Evolutionary conservation across 2,888 invertebrate species (phyloP), one percentile per base, ranked within the genome.

Genomic region (Oasisia sp.): DNA sequence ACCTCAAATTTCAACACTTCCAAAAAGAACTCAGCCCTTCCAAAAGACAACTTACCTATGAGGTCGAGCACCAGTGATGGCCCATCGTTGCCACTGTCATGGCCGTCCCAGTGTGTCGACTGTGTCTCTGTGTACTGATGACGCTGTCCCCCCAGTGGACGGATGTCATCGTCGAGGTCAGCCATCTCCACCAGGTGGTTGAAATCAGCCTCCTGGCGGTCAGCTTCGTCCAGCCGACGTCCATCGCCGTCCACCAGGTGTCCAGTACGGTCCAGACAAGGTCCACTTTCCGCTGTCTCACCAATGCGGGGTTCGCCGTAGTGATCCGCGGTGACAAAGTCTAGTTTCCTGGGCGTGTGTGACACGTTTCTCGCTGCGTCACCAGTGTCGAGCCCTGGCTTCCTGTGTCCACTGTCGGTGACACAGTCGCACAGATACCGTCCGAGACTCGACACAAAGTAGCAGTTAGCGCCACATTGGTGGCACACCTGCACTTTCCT

Each of bases 181-280:
- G 74, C 74, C 74, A 74, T 74, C 74, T 74, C 74, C 74, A 74
- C 74, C 74, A 74, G n/a, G 74, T 74, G 74, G 27, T 74, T 74
- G 0, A 74, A 74, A 27, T 74, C 74, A 27, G 74, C 74, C 7
- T 14, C 74, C 74, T 74, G 74, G 74, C 74, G n/a, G 74, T 74
- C 74, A 74, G 74, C 27, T 27, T 74, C 74, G 7, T 74, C 74
- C 27, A 19, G n/a, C 74, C 74, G 27, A n/a, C 7, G 74, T 74
- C 74, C 74, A n/a, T 27, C n/a, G 74, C 3, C 7, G 74, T 74
- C 27, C 74, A 74, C 74, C 27, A 7, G 19, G 5, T 27, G 74
- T 19, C n/a, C 74, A 74, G 19, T 74, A 27, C 3, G 19, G 7
- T 74, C 74, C n/a, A n/a, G 74, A 74, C 74, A 74, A 74, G 14